Percentiles rank a stretch among this genome's conserved stretches.
Conservation (phyloP, 1,140 invertebrate species). For the Bicyclus anynana region DNA sequence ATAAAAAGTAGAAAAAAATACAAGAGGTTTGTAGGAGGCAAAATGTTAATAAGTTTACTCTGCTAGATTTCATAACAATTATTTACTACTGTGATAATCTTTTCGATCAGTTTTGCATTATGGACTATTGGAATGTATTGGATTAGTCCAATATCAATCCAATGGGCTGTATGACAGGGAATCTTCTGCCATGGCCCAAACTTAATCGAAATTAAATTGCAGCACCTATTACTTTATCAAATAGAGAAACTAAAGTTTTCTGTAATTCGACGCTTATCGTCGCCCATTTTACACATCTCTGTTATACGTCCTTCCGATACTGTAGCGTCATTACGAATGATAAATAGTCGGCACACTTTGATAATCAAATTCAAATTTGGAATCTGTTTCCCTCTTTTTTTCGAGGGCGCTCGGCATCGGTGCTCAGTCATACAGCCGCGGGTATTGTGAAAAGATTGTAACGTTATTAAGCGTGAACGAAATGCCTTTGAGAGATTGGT, state of each 20-base stretch:
- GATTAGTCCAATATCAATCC: too few species aligned
- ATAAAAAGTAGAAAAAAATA: too few species aligned
- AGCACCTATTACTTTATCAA: too few species aligned
- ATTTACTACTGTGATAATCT: too few species aligned
- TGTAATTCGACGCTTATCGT: background rate
- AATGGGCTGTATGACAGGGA: too few species aligned
- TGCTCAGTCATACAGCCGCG: constrained; percentile 42
- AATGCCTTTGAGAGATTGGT: constrained; percentile 67
- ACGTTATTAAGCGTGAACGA: constrained; percentile 72
- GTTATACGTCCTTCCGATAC: constrained; percentile 39
- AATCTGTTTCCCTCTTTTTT: constrained; percentile 70
- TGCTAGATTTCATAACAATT: too few species aligned
- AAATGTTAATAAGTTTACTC: too few species aligned
- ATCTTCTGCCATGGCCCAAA: too few species aligned
- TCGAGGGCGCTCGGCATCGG: constrained; percentile 21
- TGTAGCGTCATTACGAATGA: constrained; percentile 68
- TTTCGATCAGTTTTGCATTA: too few species aligned
- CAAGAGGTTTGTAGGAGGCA: too few species aligned
- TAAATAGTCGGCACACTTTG: constrained; percentile 74
- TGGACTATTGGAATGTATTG: too few species aligned
- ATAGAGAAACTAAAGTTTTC: background rate
- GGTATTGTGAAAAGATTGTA: constrained; percentile 71
- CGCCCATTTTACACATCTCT: background rate
- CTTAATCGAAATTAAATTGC: too few species aligned
- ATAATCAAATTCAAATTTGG: constrained; percentile 77